Base-by-base conservation (phyloP, 2,888 invertebrate species). In the Drosophila putrida region DNA sequence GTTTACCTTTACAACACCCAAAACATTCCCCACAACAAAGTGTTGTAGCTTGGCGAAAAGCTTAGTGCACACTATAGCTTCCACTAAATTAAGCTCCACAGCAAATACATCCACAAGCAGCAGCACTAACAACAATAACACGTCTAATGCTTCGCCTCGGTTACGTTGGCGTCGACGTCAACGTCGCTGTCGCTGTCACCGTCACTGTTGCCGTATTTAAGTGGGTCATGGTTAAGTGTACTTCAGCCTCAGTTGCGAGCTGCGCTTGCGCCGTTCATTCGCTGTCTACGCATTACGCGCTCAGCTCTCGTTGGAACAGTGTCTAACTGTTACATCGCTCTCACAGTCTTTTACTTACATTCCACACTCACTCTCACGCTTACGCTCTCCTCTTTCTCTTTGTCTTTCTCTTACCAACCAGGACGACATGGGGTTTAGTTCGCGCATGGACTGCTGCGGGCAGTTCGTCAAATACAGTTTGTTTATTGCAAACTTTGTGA, bases 361-460 rank as follows among this genome's bases (percentile, higher is more conserved):
- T 43, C n/a, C 59, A 59, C 20, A 33, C 10, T 54, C 39, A 11
- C 28, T 63, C 9, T 13, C 49, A 15, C 39, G 15, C 39, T 27
- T 31, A 4, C 43, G 11, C 20, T 9, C 27, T 33, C 13, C 25
- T 6, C 9, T 13, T 35, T 38, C 53, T 41, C 33, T 31, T 31
- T 20, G 35, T 36, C 15, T 50, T 38, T 27, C 47, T 57, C 9
- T 20, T 0, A 25, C 38, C 41, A 44, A 10, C 27, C 78, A 91
- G 90, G 90, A 90, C 88, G 92, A 86, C 55, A 96, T 96, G 96
- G 96, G 95, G 59, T 95, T 95, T 93, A 95, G 96, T 78, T 95
- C 95, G 75, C 95, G 96, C 90, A 96, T 97, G 96, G 96, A 97
- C 93, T 96, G 97, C 91, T 97, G 97, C 91, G 97, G 97, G 75